Base-by-base conservation (phyloP, 2,113 vertebrate species). In the Ariopsis seemanni region DNA sequence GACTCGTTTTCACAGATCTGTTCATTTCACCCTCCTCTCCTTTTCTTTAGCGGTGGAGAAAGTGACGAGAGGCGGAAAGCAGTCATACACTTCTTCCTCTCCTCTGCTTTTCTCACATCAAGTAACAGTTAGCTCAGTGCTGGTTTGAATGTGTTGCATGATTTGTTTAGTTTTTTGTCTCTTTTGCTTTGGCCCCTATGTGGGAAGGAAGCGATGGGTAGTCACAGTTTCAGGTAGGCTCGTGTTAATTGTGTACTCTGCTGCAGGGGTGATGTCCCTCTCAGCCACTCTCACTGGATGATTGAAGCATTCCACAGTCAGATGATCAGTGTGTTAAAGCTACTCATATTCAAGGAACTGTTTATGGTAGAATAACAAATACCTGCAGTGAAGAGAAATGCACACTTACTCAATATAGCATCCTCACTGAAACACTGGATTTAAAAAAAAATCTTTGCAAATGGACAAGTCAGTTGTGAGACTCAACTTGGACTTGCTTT, bases 351-450 rank as follows among this genome's bases (percentile, higher is more conserved):
- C 97, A 93, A 97, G 95, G 92, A 97, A 97, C 93, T 97, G 97
- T 88, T 97, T 97, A 95, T 97, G 97, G 93, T 97, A 97, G 95
- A 97, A 97, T 92, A 97, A 95, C 90, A 97, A 95, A 93, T 97
- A 97, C 79, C 93, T 93, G 89, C 17, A 83, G 82, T 8, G 17
- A 50, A 83, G 4, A 82, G 62, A 77, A 60, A 69, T 6, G 27
- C 17, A 78, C 22, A 53, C 22, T 53, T 78, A 1, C 10, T 77
- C 25, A 25, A n/a, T n/a, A 77, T 1, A 53, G 22, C 48, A 77
- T 77, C 1, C 30, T 18, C 30, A 71, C 27, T 8, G 27, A 34
- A 71, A 71, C 8, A 14, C 15, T 72, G 17, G 34, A 42, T 72
- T 42, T 4, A 42, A 42, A 18, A 34, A 71, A 71, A 2, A 69